Evolutionary conservation across 1,140 invertebrate genomes (phyloP), one percentile per base, ranked within the genome.

Genomic region (Polypedilum vanderplanki): DNA sequence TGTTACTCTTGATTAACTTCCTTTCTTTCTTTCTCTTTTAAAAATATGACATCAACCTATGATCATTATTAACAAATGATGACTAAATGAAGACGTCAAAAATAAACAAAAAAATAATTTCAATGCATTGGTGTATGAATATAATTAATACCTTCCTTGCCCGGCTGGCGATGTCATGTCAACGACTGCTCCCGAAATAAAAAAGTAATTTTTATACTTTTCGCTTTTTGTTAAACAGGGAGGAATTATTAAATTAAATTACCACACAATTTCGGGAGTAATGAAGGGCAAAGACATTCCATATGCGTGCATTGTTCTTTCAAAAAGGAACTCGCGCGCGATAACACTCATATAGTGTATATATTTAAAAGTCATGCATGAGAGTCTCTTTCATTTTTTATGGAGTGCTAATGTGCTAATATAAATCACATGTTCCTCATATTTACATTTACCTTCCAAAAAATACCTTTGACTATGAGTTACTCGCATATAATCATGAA

Each of bases 321-420:
- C 24, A 33, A 33, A 33, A 33, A 33, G 12, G 41, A 57, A 4
- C n/a, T 15, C 46, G 12, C 46, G 10, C n/a, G 15, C 46, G 10
- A 57, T 33, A 57, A 57, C 10, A 57, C 12, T 57, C 46, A 57
- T n/a, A 57, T n/a, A 57, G 46, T 15, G 4, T n/a, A 57, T 57
- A 12, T 15, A 57, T 57, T 57, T 70, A 70, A 70, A n/a, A 70
- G 65, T 22, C 20, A 70, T 70, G 65, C 65, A 70, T 70, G 65
- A 20, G 17, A 18, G 15, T 20, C 65, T 20, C 24, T 33, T 33
- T 57, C 12, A 57, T 57, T 57, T 46, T 57, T 70, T 70, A 70
- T 70, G 65, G 65, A 70, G 65, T 70, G 65, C 18, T 70, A 70
- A 70, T 70, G 65, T 70, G 65, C 7, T 70, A 70, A 70, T 70